A percentile compares a stretch with the other conserved stretches of the same genome.
These are phyloP conservation scores for Furcula furcula DNA, from an alignment of 2,888 invertebrate genomes.

Conservation along the genomic window DNA sequence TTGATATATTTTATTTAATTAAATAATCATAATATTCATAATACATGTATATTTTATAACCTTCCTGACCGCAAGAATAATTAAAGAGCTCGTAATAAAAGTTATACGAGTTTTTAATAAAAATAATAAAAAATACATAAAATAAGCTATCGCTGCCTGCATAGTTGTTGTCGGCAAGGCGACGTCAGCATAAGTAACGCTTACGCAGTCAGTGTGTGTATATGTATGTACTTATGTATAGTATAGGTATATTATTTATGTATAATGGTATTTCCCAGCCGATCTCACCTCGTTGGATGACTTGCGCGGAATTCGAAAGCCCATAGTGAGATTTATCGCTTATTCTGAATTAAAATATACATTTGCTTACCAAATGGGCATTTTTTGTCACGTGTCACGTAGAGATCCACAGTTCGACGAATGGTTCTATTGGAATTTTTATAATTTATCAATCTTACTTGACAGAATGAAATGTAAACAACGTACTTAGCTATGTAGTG, in stretches of 20 bases:
- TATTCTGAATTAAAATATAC: conserved; percentile 80
- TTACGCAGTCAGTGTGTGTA: conserved; percentile 40
- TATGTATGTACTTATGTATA: conserved; percentile 51
- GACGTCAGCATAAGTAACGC: conserved; percentile 57
- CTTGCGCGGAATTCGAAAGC: conserved; percentile 81
- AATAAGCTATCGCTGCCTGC: conserved; percentile 46
- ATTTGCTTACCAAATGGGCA: conserved; percentile 75
- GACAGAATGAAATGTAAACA: conserved; percentile 34
- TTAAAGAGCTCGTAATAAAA: conserved; percentile 1
- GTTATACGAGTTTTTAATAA: not conserved
- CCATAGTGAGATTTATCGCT: conserved; percentile 80
- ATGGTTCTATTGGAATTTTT: conserved; percentile 59
- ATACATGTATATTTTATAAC: conserved; percentile 4
- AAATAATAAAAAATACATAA: conserved; percentile 29
- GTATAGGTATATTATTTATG: too few relatives aligned
- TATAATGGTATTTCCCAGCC: conserved; percentile 78
- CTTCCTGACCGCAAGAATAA: not conserved
- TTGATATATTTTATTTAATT: too few relatives aligned
- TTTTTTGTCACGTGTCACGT: conserved; percentile 77
- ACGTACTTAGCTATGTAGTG: conserved; percentile 34
- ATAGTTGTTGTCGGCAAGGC: conserved; percentile 49
- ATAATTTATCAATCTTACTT: conserved; percentile 60
- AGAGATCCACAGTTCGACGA: conserved; percentile 48
- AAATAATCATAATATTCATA: too few relatives aligned
- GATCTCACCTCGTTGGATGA: conserved; percentile 78